Base-by-base conservation (phyloP, 2,797 vertebrate genomes). In the Notolepis coatsorum region DNA sequence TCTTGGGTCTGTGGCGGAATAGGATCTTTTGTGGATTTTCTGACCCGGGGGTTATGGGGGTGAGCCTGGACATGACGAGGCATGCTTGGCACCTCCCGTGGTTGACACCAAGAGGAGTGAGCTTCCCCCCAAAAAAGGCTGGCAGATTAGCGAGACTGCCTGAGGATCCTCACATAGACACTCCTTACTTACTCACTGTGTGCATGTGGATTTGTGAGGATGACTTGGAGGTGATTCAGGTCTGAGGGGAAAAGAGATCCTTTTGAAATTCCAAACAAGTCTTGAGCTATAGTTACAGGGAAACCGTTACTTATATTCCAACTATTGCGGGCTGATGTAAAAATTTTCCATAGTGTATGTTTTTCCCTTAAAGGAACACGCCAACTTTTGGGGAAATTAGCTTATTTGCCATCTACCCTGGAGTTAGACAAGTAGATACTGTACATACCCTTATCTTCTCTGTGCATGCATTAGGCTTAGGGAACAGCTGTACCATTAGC, bases 101-200 rank as follows among this genome's bases (percentile, higher is more conserved):
- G 68, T 66, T 53, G 18, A 77, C 67, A 68, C 55, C 25, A 72
- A n/a, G 72, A 76, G 58, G 56, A 70, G 65, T 24, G 49, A 81
- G 67, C 65, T 67, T 63, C 54, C 63, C 54, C 64, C 24, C 39
- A 65, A 71, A 56, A 72, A 56, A 72, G 61, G 62, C 73, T 85
- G 82, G 71, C 79, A 82, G 73, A 71, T 75, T 71, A 67, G 18
- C 8, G 53, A 65, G 37, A 51, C 69, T 80, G 68, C 77, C 73
- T 86, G 89, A 70, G 43, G 58, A 68, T 75, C 64, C 75, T 88
- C 91, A 90, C 77, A 79, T 91, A 87, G 84, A 50, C 65, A 33
- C 58, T 75, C 46, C 43, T 52, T 33, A 61, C 43, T 52, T 33
- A 61, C 27, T 48, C 48, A 13, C 24, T 41, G 21, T 56, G 46